These are phyloP conservation scores for Vollenhovia emeryi DNA, from an alignment of 1,140 invertebrate genomes.

Conservation along the genomic window DNA sequence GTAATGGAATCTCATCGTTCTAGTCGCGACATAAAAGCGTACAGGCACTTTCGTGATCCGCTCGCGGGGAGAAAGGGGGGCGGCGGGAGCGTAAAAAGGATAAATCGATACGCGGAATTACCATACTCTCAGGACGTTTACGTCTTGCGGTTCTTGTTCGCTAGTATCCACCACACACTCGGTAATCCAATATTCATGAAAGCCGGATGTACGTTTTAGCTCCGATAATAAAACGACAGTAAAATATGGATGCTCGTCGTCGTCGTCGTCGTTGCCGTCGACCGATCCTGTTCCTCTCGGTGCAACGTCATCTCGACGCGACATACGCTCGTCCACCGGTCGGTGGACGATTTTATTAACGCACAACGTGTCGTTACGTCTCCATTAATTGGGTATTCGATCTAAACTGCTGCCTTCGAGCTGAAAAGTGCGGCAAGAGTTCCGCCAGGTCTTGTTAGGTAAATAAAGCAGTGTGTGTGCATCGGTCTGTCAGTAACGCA, in stretches of 20 bases:
- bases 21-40: constrained; percentile 51
- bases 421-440: too few species aligned
- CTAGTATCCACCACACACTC: constrained; percentile 34
- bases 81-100: constrained; percentile 6
- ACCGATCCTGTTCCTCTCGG: background rate
- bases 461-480: too few species aligned
- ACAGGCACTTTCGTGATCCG: constrained; percentile 37
- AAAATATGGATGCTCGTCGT: constrained; percentile 40
- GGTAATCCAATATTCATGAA: constrained; percentile 57
- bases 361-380: background rate
- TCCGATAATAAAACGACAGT: constrained; percentile 30
- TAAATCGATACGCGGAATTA: constrained; percentile 51
- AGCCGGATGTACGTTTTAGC: constrained; percentile 44
- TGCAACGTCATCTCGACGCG: background rate
- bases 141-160: constrained; percentile 49
- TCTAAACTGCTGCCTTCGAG: too few species aligned
- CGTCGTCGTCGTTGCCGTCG: background rate
- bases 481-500: too few species aligned
- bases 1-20: constrained; percentile 54
- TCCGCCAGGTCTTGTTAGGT: too few species aligned
- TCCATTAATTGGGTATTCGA: constrained; percentile 20
- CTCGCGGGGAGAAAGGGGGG: background rate
- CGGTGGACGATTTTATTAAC: constrained; percentile 26
- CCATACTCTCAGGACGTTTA: constrained; percentile 54
- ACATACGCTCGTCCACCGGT: background rate